phyloP scores from a whole-genome alignment of 2,113 vertebrate genomes.

The Heliornis fulica region DNA sequence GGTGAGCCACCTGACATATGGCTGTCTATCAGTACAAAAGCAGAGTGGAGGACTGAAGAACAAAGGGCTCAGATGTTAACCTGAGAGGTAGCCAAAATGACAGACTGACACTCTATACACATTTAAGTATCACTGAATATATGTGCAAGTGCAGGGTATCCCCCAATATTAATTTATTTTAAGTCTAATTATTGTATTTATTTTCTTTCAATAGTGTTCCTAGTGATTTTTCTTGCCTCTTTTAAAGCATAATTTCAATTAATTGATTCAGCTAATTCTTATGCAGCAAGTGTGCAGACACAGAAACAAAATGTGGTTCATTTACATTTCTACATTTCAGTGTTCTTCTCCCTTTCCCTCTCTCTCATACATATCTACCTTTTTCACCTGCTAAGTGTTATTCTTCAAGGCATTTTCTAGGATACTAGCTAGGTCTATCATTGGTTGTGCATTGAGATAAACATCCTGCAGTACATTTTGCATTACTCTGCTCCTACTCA shows the following conservation, averaged over 20 bases:
- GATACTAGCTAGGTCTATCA: background rate
- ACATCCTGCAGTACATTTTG: background rate
- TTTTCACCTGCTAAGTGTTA: background rate
- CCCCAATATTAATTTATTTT: background rate
- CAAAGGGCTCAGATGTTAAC: background rate
- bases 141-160: background rate
- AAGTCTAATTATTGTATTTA: background rate
- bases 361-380: background rate
- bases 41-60: background rate
- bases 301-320: background rate
- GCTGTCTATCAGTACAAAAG: background rate
- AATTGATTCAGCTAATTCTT: background rate
- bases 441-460: background rate
- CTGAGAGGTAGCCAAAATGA: background rate
- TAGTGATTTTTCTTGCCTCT: background rate
- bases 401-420: background rate
- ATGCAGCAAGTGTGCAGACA: background rate
- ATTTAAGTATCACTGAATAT: background rate
- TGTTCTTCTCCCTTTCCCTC: background rate
- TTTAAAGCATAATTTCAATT: background rate
- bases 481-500: background rate
- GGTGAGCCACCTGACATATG: background rate
- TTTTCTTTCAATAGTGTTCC: background rate
- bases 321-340: background rate
- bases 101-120: background rate